Base-by-base conservation (phyloP, 2,113 vertebrate species). In the Ceyx margarethae region DNA sequence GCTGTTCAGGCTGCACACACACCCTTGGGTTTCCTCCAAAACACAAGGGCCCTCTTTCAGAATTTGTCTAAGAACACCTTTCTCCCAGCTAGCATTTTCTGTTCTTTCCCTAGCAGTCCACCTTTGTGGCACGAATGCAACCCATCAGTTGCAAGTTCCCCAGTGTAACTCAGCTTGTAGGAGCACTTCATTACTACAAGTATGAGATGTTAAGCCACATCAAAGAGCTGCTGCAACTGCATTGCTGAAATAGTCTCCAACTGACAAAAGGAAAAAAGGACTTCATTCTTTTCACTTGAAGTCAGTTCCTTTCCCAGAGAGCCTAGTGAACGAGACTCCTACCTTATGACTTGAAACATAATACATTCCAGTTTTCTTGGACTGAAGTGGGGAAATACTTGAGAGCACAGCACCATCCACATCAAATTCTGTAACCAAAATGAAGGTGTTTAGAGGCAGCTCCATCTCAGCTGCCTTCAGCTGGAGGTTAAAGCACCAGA, bases 401-500 rank as follows among this genome's bases (percentile, higher is more conserved):
- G 21, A 80, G 81, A 85, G 28, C 35, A 62, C 54, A 80, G 81
- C 66, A 62, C 37, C 29, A 66, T 85, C 51, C 56, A 76, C 74
- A 54, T 62, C 43, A 46, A 45, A 69, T 87, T 82, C 71, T 92
- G 58, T 85, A 23, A 82, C 67, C 60, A 29, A 83, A 67, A 35
- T 74, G 48, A 83, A 91, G 88, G 83, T n/a, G 46, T 82, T 94
- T 71, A 81, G 85, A 56, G 65, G 91, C 68, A 74, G 17, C 83
- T 87, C 75, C 90, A 37, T 58, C 58, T 82, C 74, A 43, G 2
- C 3, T 89, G 23, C 67, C 68, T 40, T 85, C 35, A 80, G n/a
- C 60, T 89, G 72, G 23, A 92, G 60, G 60, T 78, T 67, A 68
- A 92, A 95, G 61, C 48, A 53, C 8, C 15, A 35, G 69, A 67